phyloP scores from a whole-genome alignment of 2,797 vertebrate species.

The Halcyon badia region DNA sequence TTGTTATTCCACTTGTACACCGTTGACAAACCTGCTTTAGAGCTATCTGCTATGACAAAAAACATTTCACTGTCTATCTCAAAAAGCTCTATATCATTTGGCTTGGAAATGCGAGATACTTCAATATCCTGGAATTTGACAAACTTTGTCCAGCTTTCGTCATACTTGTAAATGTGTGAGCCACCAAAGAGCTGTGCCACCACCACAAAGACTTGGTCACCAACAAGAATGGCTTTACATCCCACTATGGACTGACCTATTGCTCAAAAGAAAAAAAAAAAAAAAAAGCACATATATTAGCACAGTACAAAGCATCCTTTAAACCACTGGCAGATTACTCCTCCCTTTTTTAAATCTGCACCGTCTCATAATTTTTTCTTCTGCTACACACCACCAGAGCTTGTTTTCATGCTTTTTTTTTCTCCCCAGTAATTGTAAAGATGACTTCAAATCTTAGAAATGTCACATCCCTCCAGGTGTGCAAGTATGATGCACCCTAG shows the following conservation, averaged over 20 bases:
- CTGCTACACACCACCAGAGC: background rate
- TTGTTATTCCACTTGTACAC: slow-evolving; percentile 98
- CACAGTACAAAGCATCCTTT: background rate
- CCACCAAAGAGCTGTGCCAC: slow-evolving; percentile 98
- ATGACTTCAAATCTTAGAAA: background rate
- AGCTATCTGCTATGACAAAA: slow-evolving; percentile 97
- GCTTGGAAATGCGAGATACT: slow-evolving; percentile 96
- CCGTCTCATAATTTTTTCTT: background rate
- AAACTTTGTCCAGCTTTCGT: slow-evolving; percentile 96
- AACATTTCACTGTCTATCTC: slow-evolving; percentile 93
- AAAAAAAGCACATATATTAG: slow-evolving; percentile 36
- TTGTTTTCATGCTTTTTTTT: background rate
- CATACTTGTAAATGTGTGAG: slow-evolving; percentile 97
- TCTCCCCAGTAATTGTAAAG: background rate
- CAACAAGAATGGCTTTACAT: slow-evolving; percentile 95
- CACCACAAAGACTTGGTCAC: slow-evolving; percentile 95
- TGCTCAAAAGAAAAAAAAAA: slow-evolving; percentile 11
- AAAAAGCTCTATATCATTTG: slow-evolving; percentile 96
- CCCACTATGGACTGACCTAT: slow-evolving; percentile 97
- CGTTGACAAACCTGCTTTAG: slow-evolving; percentile 96
- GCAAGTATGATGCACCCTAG: background rate
- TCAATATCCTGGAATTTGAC: slow-evolving; percentile 98
- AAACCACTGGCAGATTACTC: background rate
- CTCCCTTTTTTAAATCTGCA: background rate
- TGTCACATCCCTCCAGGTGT: background rate